Evolutionary conservation across 1,140 invertebrate species (phyloP), one percentile per base, ranked within the genome.

Genomic region (Chlorops oryzae): DNA sequence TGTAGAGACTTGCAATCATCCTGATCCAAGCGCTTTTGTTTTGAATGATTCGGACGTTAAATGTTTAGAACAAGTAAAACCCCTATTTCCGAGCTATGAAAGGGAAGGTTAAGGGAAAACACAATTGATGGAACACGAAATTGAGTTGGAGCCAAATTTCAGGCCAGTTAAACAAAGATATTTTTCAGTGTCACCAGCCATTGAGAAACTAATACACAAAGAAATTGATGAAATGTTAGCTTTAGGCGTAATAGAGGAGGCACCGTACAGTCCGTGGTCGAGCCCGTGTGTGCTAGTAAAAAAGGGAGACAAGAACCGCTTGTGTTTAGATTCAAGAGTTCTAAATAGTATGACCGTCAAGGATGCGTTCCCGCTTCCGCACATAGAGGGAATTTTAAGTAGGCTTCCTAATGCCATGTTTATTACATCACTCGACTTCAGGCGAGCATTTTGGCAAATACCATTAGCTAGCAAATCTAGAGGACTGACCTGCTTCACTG

Each of bases 401-500:
- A 20, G 51, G 2, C 17, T 53, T 10, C 51, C 46, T 23, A 43
- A 47, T 21, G 51, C 51, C 20, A 35, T 48, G 25, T 48, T 24
- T 15, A 53, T 53, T 12, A 43, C 45, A 2, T 24, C 35, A n/a
- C 17, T 52, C 2, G 44, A 47, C 25, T 17, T 45, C 5, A 43
- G 37, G 10, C 22, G 38, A 13, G 50, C 50, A 4, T 51, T 51
- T 15, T 51, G 50, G 50, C 50, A 51, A n/a, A n/a, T n/a, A n/a
- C n/a, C n/a, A n/a, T n/a, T n/a, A n/a, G n/a, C n/a, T n/a, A n/a
- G 53, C 6, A 47, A 47, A 7, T 61, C 52, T 15, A 55, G 51
- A 38, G 42, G 61, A 35, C 74, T 73, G 28, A 78, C 75, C 0
- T 73, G 70, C 2, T 76, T 76, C 51, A 63, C 65, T 4, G 23